These are phyloP conservation scores for Cyclura pinguis DNA, from an alignment of 2,797 vertebrate genomes.

Conservation along the genomic window DNA sequence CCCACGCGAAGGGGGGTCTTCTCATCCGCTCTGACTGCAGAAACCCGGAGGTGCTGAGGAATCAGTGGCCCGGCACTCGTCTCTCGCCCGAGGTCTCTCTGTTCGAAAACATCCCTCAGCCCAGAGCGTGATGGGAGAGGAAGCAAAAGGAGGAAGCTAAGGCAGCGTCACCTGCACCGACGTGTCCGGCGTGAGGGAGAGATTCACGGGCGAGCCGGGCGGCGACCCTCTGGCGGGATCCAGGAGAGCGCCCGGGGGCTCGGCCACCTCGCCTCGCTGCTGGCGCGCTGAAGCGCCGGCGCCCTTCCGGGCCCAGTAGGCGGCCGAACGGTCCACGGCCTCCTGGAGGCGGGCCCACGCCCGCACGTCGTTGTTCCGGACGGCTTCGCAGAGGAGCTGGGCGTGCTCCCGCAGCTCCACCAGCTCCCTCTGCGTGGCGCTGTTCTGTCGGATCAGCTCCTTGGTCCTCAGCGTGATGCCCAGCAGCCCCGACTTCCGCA, in stretches of 20 bases:
- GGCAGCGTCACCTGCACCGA: neutral
- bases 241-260: accelerated
- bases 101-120: too few species aligned
- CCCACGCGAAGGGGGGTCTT: neutral
- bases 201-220: neutral
- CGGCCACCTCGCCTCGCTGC: neutral
- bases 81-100: too few species aligned
- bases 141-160: neutral
- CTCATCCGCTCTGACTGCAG: too few species aligned
- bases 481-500: slow-evolving; percentile 84
- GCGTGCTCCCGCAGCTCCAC: slow-evolving; percentile 82
- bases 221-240: neutral
- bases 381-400: slow-evolving; percentile 80
- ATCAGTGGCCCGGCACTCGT: too few species aligned
- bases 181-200: neutral
- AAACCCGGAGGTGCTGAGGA: too few species aligned
- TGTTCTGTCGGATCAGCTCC: slow-evolving; percentile 85
- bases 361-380: slow-evolving; percentile 77
- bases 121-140: neutral
- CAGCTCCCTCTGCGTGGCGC: slow-evolving; percentile 82
- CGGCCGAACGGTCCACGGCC: slow-evolving; percentile 56
- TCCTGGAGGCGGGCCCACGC: slow-evolving; percentile 83
- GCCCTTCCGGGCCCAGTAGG: neutral
- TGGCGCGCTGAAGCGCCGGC: accelerated
- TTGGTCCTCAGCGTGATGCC: slow-evolving; percentile 86